Evolutionary conservation across 2,888 invertebrate species (phyloP), one percentile per base, ranked within the genome.

Genomic region (Mimachlamys varia): DNA sequence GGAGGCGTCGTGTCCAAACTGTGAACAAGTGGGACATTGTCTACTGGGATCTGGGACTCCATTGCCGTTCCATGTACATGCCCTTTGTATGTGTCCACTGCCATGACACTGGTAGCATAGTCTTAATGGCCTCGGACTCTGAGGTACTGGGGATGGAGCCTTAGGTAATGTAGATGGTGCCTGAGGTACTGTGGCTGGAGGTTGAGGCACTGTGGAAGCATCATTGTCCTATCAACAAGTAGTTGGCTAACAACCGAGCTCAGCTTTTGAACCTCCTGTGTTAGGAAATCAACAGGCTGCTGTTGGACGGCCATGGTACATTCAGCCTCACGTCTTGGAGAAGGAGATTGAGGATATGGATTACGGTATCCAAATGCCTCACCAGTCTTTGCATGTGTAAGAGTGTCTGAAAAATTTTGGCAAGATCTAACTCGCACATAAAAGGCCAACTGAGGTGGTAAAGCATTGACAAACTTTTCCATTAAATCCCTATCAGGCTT

Each of bases 381-480:
- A 15, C 53, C 88, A n/a, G 88, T 88, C 19, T 88, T 88, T 10
- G 55, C 88, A 53, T 37, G 27, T 0, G 3, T 88, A 55, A 88
- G 17, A 7, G 53, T 53, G 19, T 27, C 88, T 12, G 50, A 27
- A 33, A 53, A 88, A 27, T 19, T 88, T 2, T 38, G 4, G 55
- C 88, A 88, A 19, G 53, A 15, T n/a, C 88, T 49, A 53, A 55
- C 88, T 19, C 88, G 53, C 33, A 88, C 88, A 88, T 53, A 53
- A 2, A 88, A 88, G 5, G 88, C 88, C 7, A 88, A n/a, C n/a
- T 15, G 13, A 5, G 53, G 38, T 0, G 89, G 76, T n/a, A 49
- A 44, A 3, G 58, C 89, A 27, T 76, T 27, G 5, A n/a, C 27
- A 76, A 76, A n/a, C 27, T 76, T 76, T 5, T 76, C 27, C n/a